phyloP scores from a whole-genome alignment of 2,113 vertebrate genomes.

The Prinia subflava region DNA sequence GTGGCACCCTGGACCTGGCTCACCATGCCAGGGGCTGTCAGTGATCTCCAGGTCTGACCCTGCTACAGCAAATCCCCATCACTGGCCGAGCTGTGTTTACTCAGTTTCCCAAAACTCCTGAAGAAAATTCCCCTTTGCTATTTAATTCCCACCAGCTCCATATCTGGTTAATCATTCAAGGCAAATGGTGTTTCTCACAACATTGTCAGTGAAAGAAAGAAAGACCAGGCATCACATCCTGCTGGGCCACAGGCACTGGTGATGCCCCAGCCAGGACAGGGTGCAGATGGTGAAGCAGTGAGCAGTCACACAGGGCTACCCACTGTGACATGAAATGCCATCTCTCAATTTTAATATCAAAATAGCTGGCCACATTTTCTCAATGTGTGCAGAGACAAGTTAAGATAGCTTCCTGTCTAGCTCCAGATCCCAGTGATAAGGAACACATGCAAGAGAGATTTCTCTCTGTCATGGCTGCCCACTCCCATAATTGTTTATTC shows the following conservation, averaged over 20 bases:
- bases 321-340: not conserved
- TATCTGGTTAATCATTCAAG: not conserved
- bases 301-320: rapidly evolving
- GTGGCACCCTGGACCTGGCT: not conserved
- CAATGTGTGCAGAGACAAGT: not conserved
- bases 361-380: not conserved
- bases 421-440: not conserved
- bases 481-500: not conserved
- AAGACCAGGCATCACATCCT: not conserved
- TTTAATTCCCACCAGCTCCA: rapidly evolving
- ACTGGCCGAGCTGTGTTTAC: not conserved
- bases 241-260: rapidly evolving
- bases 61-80: rapidly evolving
- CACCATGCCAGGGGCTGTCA: rapidly evolving
- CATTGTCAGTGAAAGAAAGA: not conserved
- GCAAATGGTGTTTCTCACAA: rapidly evolving
- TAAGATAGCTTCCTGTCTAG: not conserved
- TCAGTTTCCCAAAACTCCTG: not conserved
- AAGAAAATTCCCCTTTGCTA: not conserved
- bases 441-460: not conserved
- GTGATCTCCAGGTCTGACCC: not conserved
- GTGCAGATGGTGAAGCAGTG: not conserved
- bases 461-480: not conserved
- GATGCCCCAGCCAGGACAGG: rapidly evolving
- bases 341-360: not conserved